Conservation (phyloP, 1,140 invertebrate species). For the Formica exsecta region DNA sequence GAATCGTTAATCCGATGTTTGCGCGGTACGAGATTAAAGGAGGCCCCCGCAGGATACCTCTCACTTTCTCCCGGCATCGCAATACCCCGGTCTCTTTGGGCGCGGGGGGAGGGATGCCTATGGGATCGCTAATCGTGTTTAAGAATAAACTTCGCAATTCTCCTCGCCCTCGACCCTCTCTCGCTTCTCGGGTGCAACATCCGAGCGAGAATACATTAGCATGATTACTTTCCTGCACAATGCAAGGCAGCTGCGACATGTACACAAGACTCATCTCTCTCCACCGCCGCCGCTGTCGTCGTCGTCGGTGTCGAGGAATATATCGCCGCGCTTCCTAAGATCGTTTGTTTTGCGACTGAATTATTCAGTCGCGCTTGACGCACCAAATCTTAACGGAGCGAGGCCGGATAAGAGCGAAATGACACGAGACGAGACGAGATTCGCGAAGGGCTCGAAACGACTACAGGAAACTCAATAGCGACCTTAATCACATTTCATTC, state of each 20-base stretch:
- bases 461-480: constrained; percentile 51
- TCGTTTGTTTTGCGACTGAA: constrained; percentile 73
- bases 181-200: constrained; percentile 45
- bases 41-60: constrained; percentile 35
- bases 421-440: background rate
- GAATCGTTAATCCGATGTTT: constrained; percentile 71
- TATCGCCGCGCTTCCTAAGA: constrained; percentile 72
- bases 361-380: constrained; percentile 71
- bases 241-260: constrained; percentile 73
- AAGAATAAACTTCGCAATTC: constrained; percentile 75
- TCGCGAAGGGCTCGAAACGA: background rate
- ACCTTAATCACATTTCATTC: constrained; percentile 59
- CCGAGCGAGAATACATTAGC: constrained; percentile 75
- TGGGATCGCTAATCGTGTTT: constrained; percentile 75
- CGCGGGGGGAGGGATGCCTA: constrained; percentile 24
- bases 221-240: constrained; percentile 76
- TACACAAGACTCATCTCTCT: constrained; percentile 71
- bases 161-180: constrained; percentile 25
- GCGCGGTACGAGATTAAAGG: constrained; percentile 67
- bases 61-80: constrained; percentile 39
- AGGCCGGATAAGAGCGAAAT: constrained; percentile 22
- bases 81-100: constrained; percentile 1
- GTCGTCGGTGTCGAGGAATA: constrained; percentile 47
- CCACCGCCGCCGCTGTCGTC: background rate
- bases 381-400: constrained; percentile 71